Percentiles rank a stretch among this genome's conserved stretches.
phyloP scores from a whole-genome alignment of 1,140 invertebrate species.

The Reticulitermes speratus region DNA sequence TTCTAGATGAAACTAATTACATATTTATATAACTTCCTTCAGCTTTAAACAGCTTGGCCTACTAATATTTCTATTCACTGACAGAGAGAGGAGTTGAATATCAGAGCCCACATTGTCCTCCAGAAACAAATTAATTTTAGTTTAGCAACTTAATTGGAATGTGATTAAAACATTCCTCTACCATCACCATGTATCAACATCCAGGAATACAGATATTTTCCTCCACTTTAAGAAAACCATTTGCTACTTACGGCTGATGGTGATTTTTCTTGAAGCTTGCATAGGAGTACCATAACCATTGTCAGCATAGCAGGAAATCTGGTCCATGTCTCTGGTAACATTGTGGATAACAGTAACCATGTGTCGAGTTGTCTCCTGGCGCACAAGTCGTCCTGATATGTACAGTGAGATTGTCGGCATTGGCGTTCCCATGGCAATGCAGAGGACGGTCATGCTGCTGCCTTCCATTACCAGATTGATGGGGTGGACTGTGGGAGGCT shows the following conservation, averaged over 20 bases:
- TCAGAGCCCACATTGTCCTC: no score
- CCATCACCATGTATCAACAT: background rate
- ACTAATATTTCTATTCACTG: no score
- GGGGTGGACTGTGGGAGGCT: constrained; percentile 79
- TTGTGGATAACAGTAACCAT: constrained; percentile 80
- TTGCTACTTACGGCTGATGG: constrained; percentile 60
- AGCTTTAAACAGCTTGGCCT: no score
- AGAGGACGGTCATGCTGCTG: constrained; percentile 78
- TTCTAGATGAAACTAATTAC: no score
- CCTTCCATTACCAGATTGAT: constrained; percentile 78
- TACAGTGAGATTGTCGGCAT: constrained; percentile 79
- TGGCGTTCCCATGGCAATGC: constrained; percentile 78
- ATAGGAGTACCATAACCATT: constrained; percentile 82
- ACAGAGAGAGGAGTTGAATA: no score
- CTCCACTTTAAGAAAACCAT: background rate
- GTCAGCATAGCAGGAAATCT: constrained; percentile 80
- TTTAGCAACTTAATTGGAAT: no score
- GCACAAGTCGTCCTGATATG: constrained; percentile 69
- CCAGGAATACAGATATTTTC: background rate
- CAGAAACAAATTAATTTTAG: no score
- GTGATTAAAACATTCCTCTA: background rate
- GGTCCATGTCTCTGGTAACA: constrained; percentile 76
- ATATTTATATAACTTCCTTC: no score
- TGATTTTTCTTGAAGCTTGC: constrained; percentile 72
- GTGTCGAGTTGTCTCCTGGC: constrained; percentile 73